Evolutionary conservation across 2,888 invertebrate species (phyloP).

Genomic region (Ichneumoninae sp.): DNA sequence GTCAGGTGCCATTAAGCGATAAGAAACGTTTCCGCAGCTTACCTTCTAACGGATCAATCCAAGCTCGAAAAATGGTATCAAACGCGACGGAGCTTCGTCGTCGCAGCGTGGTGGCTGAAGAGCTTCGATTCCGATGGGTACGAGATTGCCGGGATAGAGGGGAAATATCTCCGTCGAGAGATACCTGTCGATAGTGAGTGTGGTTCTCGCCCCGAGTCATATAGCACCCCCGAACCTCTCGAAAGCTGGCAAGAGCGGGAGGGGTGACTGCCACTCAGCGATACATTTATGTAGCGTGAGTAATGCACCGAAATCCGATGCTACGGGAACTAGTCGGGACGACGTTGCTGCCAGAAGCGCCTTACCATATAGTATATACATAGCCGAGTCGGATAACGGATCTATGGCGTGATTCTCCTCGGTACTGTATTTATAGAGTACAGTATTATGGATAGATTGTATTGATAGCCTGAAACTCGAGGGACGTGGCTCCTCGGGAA

Average conservation of each 20-base stretch:
- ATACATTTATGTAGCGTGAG: slow-evolving; percentile 67
- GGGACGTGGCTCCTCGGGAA: not conserved
- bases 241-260: slow-evolving; percentile 14
- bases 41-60: slow-evolving; percentile 14
- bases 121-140: slow-evolving; percentile 14
- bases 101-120: not conserved
- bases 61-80: slow-evolving; percentile 22
- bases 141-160: slow-evolving; percentile 29
- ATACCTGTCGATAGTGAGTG: slow-evolving; percentile 61
- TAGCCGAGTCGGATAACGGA: slow-evolving; percentile 47
- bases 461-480: slow-evolving; percentile 7
- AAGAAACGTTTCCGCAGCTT: not conserved
- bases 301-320: slow-evolving; percentile 67
- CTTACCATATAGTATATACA: slow-evolving; percentile 27
- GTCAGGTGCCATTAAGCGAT: not conserved
- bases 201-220: slow-evolving; percentile 9
- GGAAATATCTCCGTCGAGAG: slow-evolving; percentile 44
- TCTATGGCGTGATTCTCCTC: slow-evolving; percentile 28
- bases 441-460: slow-evolving; percentile 6
- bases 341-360: slow-evolving; percentile 53
- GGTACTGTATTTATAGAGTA: slow-evolving; percentile 1
- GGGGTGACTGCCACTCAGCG: slow-evolving; percentile 61
- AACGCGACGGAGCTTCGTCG: slow-evolving; percentile 2
- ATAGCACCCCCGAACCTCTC: slow-evolving; percentile 25
- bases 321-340: slow-evolving; percentile 56